These are phyloP conservation scores for Diogma glabrata DNA, from an alignment of 2,888 invertebrate genomes.

Conservation along the genomic window DNA sequence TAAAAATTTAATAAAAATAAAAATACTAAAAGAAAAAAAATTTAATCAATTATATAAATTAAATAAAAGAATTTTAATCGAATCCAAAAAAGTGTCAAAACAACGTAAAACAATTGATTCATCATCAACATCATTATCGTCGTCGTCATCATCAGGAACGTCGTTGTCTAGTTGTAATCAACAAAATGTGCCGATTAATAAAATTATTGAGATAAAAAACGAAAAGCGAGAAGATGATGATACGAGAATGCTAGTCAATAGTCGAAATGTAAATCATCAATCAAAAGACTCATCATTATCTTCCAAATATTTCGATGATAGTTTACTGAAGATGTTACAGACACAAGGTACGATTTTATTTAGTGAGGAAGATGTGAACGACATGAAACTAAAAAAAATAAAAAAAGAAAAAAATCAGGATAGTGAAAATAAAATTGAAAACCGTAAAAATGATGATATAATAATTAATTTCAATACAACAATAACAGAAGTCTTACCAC, in stretches of 20 bases:
- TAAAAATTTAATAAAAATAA: constrained; percentile 5
- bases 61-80: not conserved
- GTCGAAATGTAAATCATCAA: no score
- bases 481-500: constrained; percentile 34
- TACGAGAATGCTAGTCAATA: no score
- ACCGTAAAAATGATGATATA: constrained; percentile 27
- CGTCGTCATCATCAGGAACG: not conserved
- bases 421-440: no score
- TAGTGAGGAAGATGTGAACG: constrained; percentile 4
- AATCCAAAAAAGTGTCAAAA: not conserved
- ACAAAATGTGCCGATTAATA: no score
- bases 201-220: no score
- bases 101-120: not conserved
- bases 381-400: not conserved
- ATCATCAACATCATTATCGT: not conserved
- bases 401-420: constrained; percentile 16
- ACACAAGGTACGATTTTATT: constrained; percentile 7
- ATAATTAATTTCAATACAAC: constrained; percentile 33
- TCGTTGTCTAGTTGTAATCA: no score
- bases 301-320: not conserved
- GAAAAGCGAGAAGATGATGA: no score
- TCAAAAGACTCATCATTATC: no score
- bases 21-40: no score
- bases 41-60: not conserved
- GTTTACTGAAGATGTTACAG: constrained; percentile 5